These are phyloP conservation scores for Siniperca knerii DNA, from an alignment of 2,113 vertebrate genomes.

Conservation along the genomic window DNA sequence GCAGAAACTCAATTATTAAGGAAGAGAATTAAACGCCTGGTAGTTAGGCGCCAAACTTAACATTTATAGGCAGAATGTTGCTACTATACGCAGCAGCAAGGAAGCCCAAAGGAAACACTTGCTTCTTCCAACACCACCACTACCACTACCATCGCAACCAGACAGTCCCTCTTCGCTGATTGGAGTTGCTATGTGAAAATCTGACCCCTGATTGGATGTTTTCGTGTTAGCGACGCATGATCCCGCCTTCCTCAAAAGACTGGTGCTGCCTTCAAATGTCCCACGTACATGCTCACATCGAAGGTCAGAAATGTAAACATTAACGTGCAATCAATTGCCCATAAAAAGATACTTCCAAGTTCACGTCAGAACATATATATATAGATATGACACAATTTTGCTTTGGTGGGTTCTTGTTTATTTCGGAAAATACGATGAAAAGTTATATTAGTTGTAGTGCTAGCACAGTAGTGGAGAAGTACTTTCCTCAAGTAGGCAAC, in stretches of 20 bases:
- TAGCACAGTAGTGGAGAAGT: not conserved
- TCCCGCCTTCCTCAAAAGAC: slow-evolving; percentile 61
- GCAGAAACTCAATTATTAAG: not conserved
- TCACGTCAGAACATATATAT: not conserved
- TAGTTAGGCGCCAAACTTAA: slow-evolving; percentile 16
- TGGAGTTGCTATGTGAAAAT: slow-evolving; percentile 73
- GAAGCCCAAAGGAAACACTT: slow-evolving; percentile 69
- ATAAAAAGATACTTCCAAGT: not conserved
- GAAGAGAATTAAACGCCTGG: not conserved
- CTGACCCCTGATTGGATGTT: slow-evolving; percentile 60
- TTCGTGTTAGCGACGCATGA: not conserved
- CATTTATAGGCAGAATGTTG: slow-evolving; percentile 14
- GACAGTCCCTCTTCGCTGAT: slow-evolving; percentile 72
- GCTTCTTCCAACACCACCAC: slow-evolving; percentile 65
- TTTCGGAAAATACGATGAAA: not conserved
- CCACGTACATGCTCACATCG: slow-evolving; percentile 17
- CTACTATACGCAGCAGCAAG: slow-evolving; percentile 32
- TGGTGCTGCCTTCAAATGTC: slow-evolving; percentile 54
- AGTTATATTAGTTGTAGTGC: not conserved
- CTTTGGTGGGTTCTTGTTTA: not conserved
- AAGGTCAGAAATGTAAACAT: slow-evolving; percentile 36
- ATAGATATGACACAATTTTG: not conserved
- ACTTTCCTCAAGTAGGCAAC: not conserved
- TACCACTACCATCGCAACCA: slow-evolving; percentile 78
- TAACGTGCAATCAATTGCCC: not conserved